These are phyloP conservation scores for Rhagonycha lutea DNA, from an alignment of 2,888 invertebrate genomes.

Conservation along the genomic window DNA sequence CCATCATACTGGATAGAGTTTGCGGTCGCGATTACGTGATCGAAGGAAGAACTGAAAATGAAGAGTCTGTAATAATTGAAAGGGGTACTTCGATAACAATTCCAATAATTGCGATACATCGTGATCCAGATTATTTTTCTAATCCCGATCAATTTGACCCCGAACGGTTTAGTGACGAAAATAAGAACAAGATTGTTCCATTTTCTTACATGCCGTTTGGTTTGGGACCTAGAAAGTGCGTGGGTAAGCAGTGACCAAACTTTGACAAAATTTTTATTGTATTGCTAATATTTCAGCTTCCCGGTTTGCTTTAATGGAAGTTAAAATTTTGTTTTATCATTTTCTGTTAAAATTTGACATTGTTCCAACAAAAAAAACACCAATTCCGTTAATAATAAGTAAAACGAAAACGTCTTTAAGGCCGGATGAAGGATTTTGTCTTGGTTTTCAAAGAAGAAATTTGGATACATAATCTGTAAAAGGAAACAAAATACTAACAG, in stretches of 20 bases:
- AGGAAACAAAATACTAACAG: too few species aligned
- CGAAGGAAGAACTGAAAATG: slow-evolving; percentile 23
- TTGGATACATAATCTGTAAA: too few species aligned
- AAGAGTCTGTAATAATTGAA: slow-evolving; percentile 42
- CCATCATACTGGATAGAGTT: slow-evolving; percentile 49
- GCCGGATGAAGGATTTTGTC: slow-evolving; percentile 41
- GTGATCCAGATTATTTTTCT: slow-evolving; percentile 47
- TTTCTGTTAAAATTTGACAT: slow-evolving; percentile 41
- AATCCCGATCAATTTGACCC: slow-evolving; percentile 53
- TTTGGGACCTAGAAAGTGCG: slow-evolving; percentile 48
- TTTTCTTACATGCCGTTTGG: slow-evolving; percentile 50
- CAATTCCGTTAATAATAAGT: slow-evolving; percentile 39
- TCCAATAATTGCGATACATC: slow-evolving; percentile 49
- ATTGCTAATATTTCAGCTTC: slow-evolving; percentile 38
- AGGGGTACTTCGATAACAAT: slow-evolving; percentile 42
- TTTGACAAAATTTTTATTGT: neutral
- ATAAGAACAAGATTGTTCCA: slow-evolving; percentile 33
- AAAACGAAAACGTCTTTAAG: slow-evolving; percentile 30
- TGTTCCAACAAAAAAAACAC: slow-evolving; percentile 38
- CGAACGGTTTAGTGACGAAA: slow-evolving; percentile 44
- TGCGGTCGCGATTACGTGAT: slow-evolving; percentile 51
- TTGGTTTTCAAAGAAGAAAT: slow-evolving; percentile 36
- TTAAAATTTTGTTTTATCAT: slow-evolving; percentile 40
- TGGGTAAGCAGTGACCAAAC: slow-evolving; percentile 34
- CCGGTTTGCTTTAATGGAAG: slow-evolving; percentile 31